Evolutionary conservation across 1,140 invertebrate species (phyloP).

Genomic region (Drosophila punjabiensis): DNA sequence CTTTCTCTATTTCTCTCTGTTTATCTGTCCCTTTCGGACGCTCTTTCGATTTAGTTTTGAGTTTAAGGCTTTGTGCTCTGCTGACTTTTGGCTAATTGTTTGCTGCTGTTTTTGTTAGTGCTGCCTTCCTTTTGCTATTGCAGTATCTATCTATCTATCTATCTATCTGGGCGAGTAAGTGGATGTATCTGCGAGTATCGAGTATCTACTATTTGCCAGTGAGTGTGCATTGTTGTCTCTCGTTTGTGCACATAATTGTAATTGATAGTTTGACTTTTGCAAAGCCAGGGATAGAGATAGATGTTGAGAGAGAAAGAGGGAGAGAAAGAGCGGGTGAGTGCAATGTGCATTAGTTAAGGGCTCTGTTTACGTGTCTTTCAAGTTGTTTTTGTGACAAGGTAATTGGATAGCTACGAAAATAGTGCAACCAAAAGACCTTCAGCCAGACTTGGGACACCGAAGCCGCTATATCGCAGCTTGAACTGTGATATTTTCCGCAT

Average conservation of each 20-base stretch:
- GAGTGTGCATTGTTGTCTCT: constrained; percentile 51
- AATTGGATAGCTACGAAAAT: constrained; percentile 74
- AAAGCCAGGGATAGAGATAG: constrained; percentile 8
- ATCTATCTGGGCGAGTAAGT: constrained; percentile 21
- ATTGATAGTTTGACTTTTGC: constrained; percentile 79
- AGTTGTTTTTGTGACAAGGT: constrained; percentile 41
- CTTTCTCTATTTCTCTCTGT: neutral
- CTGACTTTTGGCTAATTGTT: constrained; percentile 73
- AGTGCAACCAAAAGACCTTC: constrained; percentile 50
- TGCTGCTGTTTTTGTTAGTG: constrained; percentile 38
- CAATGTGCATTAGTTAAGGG: constrained; percentile 74
- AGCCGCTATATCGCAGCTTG: constrained; percentile 14
- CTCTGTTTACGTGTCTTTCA: constrained; percentile 45
- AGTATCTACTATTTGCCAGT: constrained; percentile 47
- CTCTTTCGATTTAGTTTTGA: constrained; percentile 50
- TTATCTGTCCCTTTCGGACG: constrained; percentile 6
- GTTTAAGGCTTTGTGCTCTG: constrained; percentile 60
- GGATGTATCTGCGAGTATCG: constrained; percentile 47
- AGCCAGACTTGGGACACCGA: constrained; percentile 11
- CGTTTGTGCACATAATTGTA: constrained; percentile 77
- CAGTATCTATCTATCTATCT: constrained; percentile 54
- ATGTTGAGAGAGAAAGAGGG: neutral
- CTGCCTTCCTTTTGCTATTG: neutral
- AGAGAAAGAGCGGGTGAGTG: constrained; percentile 27
- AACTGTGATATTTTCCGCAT: constrained; percentile 55